Evolutionary conservation across 2,113 vertebrate genomes (phyloP), one percentile per base, ranked within the genome.

Genomic region (Xiphophorus maculatus): DNA sequence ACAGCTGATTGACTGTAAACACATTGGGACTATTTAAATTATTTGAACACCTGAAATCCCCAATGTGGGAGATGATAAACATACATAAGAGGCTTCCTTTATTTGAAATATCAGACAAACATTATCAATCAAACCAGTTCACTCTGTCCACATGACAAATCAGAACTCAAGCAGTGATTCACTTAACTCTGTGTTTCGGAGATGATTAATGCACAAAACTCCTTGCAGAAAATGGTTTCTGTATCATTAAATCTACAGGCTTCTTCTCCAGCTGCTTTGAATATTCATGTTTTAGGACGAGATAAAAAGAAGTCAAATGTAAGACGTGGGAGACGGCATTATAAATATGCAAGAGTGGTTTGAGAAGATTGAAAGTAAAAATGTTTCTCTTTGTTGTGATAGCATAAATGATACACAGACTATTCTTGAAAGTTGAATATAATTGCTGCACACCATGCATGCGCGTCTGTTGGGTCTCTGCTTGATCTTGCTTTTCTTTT

Each of bases 401-500:
- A 51, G 13, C 66, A 33, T 22, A 29, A 70, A 40, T 4, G 5
- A 29, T 32, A 40, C 62, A 14, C 71, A 64, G 70, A 75, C 66
- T 73, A 10, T 29, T 74, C 69, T 69, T 48, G 72, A 82, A 73
- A 71, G 77, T 73, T 84, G 28, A 67, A 66, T 75, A 51, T 66
- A 75, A 66, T 73, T 35, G 74, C 76, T 81, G 54, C 48, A 66
- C 63, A n/a, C 63, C 32, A 37, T 63, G 73, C 54, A 64, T 62
- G 83, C 86, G 87, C 83, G 74, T 79, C 67, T 75, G 65, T 68
- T 74, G 70, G 74, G 29, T 80, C 81, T 62, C 73, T 81, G 73
- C 81, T 87, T 91, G 84, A 91, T 86, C 71, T 74, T 60, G 63
- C 77, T 80, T 65, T 61, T 87, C 74, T 87, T 80, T 76, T 60